A percentile compares a stretch with the other conserved stretches of the same genome.
These are phyloP conservation scores for Pseudobourletiella spinata DNA, from an alignment of 1,140 invertebrate species.

Conservation along the genomic window DNA sequence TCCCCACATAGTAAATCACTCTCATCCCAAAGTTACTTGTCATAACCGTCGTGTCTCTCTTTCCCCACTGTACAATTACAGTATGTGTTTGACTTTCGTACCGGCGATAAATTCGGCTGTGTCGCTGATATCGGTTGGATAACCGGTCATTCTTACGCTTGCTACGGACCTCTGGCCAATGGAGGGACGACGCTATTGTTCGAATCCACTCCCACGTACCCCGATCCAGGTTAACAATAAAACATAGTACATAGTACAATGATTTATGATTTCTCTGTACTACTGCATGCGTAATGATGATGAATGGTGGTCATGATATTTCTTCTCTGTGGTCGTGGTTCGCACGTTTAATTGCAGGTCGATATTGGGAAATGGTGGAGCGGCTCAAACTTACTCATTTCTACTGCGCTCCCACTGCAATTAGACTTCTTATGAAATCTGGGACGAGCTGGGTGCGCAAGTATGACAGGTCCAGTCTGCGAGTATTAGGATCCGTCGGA, in stretches of 20 bases:
- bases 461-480: conserved; percentile 45
- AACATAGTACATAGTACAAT: too few species aligned
- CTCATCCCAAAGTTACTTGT: too few species aligned
- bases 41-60: too few species aligned
- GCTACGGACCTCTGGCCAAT: conserved; percentile 50
- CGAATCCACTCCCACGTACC: conserved; percentile 50
- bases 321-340: too few species aligned
- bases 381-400: conserved; percentile 47
- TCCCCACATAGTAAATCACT: too few species aligned
- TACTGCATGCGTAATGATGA: too few species aligned
- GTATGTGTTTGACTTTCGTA: conserved; percentile 46
- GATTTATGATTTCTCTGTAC: too few species aligned
- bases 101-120: conserved; percentile 48
- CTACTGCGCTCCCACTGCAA: conserved; percentile 49
- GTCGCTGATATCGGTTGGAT: conserved; percentile 54
- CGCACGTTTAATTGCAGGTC: conserved; percentile 39
- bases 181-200: conserved; percentile 49
- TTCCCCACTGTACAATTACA: too few species aligned
- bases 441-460: conserved; percentile 43
- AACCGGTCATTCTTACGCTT: conserved; percentile 50
- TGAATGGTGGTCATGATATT: too few species aligned
- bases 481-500: conserved; percentile 49
- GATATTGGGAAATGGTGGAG: conserved; percentile 50
- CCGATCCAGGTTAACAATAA: conserved; percentile 45
- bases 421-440: conserved; percentile 45